Base-by-base conservation (phyloP, 2,888 invertebrate genomes). In the Ophraella communa region DNA sequence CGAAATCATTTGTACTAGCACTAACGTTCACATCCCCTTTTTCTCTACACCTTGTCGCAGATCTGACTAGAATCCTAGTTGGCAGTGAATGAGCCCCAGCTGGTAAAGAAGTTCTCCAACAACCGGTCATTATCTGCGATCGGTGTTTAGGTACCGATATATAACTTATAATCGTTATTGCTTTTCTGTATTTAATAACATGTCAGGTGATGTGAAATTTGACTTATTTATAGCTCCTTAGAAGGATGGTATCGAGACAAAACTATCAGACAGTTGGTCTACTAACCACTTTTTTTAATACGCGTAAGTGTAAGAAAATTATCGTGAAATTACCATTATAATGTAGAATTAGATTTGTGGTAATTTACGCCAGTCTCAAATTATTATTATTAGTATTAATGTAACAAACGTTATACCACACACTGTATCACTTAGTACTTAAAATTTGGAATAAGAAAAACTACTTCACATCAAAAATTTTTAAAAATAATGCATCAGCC, bases 81-180 rank as follows among this genome's bases (percentile, higher is more conserved):
- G 65, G 62, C 63, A 59, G 65, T 61, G 68, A 66, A 65, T 62
- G 64, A 64, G 65, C 30, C 58, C 62, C 44, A 52, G 53, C 60
- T 58, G 42, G 62, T 59, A 63, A 65, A 68, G 63, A 65, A 65
- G 66, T 64, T 65, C 65, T 65, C 70, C 55, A 27, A 55, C 55
- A 68, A 72, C 73, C 72, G 66, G 73, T 73, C 71, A 72, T 73
- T 73, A 73, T 73, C 73, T 70, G 64, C 68, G 69, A 72, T 74
- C 74, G 66, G 65, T 71, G 71, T 73, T 74, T 72, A 71, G 68
- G 69, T 65, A 67, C 65, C 72, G 70, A 74, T 73, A 73, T 73
- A 55, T 55, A 27, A 51, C 71, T 74, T 71, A 72, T 73, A 72
- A 74, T 74, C 74, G 71, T 71, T 73, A 73, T 73, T 74, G 68